These are phyloP conservation scores for Empidonax alnorum DNA, from an alignment of 2,113 vertebrate species.

Conservation along the genomic window DNA sequence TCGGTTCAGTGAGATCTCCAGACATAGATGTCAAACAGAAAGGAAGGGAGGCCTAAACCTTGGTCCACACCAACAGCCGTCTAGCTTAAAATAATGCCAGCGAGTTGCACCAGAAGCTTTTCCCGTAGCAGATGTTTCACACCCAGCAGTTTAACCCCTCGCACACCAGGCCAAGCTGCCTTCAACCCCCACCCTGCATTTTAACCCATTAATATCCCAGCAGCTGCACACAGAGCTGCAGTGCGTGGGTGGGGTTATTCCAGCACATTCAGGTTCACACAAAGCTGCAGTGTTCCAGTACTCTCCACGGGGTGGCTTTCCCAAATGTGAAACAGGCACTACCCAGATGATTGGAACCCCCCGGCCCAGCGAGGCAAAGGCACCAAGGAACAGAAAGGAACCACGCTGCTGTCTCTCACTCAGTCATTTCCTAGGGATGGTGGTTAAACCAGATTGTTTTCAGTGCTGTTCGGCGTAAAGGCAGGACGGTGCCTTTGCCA, in stretches of 20 bases:
- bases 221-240: neutral
- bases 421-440: neutral
- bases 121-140: neutral
- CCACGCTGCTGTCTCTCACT: neutral
- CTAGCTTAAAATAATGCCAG: neutral
- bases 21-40: neutral
- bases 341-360: fast-evolving
- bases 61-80: neutral
- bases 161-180: neutral
- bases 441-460: neutral
- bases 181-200: fast-evolving
- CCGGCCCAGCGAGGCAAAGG: neutral
- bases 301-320: neutral
- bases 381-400: neutral
- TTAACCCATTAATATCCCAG: neutral
- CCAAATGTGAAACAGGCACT: neutral
- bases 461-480: neutral
- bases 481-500: fast-evolving
- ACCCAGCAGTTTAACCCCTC: neutral
- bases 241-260: neutral
- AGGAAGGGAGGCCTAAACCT: neutral
- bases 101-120: neutral
- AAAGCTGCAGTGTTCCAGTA: neutral
- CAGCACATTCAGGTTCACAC: neutral
- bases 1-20: neutral